Conservation (phyloP, 2,113 vertebrate genomes). For the Smithornis capensis region DNA sequence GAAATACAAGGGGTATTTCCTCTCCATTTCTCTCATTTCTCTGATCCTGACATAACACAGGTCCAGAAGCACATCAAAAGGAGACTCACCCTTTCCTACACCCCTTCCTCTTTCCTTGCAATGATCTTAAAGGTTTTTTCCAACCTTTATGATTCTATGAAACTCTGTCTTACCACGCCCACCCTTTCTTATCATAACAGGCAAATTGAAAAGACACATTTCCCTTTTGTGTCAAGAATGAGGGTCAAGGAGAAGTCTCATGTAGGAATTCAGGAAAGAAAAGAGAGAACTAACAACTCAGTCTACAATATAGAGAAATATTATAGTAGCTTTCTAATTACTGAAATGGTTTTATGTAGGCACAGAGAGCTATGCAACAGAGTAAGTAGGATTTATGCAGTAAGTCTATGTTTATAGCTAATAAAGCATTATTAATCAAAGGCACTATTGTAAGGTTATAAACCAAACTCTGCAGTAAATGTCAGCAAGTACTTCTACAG, state of each 20-base stretch:
- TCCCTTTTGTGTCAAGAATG: background rate
- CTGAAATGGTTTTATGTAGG: slow-evolving; percentile 41
- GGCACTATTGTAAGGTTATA: slow-evolving; percentile 34
- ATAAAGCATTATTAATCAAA: slow-evolving; percentile 59
- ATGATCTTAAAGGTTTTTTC: background rate
- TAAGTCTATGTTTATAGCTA: slow-evolving; percentile 46
- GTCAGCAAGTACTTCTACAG: background rate
- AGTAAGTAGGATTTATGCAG: slow-evolving; percentile 47
- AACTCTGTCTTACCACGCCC: background rate
- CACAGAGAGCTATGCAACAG: background rate
- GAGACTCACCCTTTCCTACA: background rate
- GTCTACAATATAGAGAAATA: background rate
- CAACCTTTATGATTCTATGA: background rate
- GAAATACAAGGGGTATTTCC: background rate
- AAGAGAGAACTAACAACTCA: background rate
- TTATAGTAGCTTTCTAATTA: slow-evolving; percentile 30
- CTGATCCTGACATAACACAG: background rate
- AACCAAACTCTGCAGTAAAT: background rate
- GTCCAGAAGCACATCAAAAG: background rate
- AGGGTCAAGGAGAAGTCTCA: background rate
- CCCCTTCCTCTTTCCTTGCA: background rate
- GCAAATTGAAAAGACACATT: background rate
- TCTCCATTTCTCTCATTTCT: background rate
- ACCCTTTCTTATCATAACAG: background rate
- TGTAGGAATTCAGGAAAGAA: background rate